Base-by-base conservation (phyloP, 1,140 invertebrate species). In the Drosophila orosa region DNA sequence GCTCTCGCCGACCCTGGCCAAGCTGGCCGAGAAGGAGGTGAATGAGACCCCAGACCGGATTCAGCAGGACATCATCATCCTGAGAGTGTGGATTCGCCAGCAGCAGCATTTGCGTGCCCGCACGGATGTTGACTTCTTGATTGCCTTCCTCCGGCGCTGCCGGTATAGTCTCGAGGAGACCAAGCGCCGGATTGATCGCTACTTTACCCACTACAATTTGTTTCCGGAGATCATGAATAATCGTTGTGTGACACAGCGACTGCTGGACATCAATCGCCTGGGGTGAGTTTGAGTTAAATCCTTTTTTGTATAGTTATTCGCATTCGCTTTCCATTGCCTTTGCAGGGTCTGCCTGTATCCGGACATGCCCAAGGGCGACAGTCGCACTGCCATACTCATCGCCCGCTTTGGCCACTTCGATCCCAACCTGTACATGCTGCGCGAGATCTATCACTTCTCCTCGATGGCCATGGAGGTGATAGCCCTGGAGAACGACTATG, bases 161-260 rank as follows among this genome's bases (percentile, higher is more conserved):
- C 95, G 96, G 78, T 95, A 94, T 79, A 95, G 95, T 74, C 86
- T 95, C 67, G 94, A 95, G 90, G 92, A 93, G 77, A 94, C 94
- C 2, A 95, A 95, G 86, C 92, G 94, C 62, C 94, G 95, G 78
- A 77, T 95, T 7, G 95, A 95, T 69, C 93, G 94, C 79, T 95
- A 93, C 84, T 95, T 95, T 67, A 94, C 94, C 5, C 92, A 95
- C 60, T 92, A 93, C 78, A 92, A 92, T 5, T 78, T 93, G 3
- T 92, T 94, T 17, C 95, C 95, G 2, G 95, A 95, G 63, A 91
- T 94, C 33, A 92, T 91, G 74, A 78, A 75, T 15, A 78, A 93
- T 31, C 92, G 92, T 24, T 92, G 72, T 31, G 77, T 87, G 13
- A 89, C 90, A 3, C 83, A 80, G 48, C 58, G 91, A 42, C 74